Conservation (phyloP, 2,113 vertebrate genomes). For the Dipodomys stephensi region DNA sequence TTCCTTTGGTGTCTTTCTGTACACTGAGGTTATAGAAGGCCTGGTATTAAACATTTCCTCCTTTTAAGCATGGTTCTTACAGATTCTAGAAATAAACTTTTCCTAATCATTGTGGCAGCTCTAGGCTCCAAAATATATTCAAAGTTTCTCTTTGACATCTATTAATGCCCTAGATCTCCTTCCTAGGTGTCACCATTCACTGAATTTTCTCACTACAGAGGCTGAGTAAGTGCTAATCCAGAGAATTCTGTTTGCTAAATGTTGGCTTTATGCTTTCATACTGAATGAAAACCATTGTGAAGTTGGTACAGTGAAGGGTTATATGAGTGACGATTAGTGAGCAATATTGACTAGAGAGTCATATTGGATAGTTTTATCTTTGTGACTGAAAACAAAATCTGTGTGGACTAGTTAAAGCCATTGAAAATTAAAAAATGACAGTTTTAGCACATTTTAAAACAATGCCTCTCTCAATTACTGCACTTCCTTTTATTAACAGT, state of each 20-base stretch:
- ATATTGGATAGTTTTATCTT: conserved; percentile 58
- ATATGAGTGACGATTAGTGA: not conserved
- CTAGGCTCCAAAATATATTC: not conserved
- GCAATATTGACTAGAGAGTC: conserved; percentile 42
- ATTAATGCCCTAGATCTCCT: conserved; percentile 14
- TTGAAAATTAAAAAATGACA: conserved; percentile 73
- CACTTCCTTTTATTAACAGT: conserved; percentile 67
- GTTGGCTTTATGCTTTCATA: conserved; percentile 56
- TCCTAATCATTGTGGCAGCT: not conserved
- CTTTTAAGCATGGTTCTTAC: not conserved
- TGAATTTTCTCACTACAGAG: conserved; percentile 24
- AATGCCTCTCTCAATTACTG: conserved; percentile 53
- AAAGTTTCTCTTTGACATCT: conserved; percentile 37
- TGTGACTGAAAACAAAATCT: conserved; percentile 60
- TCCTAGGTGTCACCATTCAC: conserved; percentile 59
- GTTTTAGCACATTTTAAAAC: conserved; percentile 70
- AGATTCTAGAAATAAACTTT: conserved; percentile 34
- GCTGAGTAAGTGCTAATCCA: conserved; percentile 26
- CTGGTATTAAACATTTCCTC: not conserved
- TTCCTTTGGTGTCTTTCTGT: not conserved
- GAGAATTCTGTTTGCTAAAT: conserved; percentile 62
- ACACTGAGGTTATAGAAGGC: not conserved
- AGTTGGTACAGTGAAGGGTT: conserved; percentile 43
- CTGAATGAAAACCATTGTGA: conserved; percentile 70
- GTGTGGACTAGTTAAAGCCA: conserved; percentile 62